Base-by-base conservation (phyloP, 2,113 vertebrate species). In the Microcebus tavaratra region DNA sequence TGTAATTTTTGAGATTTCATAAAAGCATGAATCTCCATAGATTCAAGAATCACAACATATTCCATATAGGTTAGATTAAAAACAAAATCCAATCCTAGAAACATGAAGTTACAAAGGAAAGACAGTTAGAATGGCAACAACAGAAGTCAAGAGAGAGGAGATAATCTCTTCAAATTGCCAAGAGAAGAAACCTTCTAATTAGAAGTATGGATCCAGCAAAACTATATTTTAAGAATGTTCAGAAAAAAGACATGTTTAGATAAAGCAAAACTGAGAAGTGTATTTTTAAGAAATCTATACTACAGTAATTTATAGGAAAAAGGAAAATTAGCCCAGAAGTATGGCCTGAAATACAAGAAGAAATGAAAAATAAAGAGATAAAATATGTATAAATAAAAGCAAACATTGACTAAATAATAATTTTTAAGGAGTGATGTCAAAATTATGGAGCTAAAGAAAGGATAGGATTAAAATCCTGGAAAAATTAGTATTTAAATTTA, bases 361-460 rank as follows among this genome's bases (percentile, higher is more conserved):
- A 91, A 78, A 83, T 67, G 34, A 88, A 13, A 93, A 90, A 72
- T 79, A 65, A 39, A 93, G 8, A 55, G 11, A 3, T 79, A 73
- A 57, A 20, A 3, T 63, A 6, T 79, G 23, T 48, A 3, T 90
- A 84, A 96, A 88, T n/a, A 39, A 72, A 92, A 72, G 27, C 14
- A 65, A 76, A 67, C 31, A 63, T 9, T 90, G 10, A 90, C 25
- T 25, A 50, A 18, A 67, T 36, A 85, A 84, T 48, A 82, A 53
- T 78, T 86, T 57, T 61, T n/a, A 82, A 95, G 90, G 34, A 79
- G 6, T 29, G 90, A 80, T 80, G 50, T 20, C 81, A 34, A 88
- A 78, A 84, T 83, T 83, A 53, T 4, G n/a, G 70, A 4, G 9
- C 18, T 93, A 91, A 96, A 75, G 57, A 88, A 90, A 95, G 20